phyloP scores from a whole-genome alignment of 2,797 vertebrate genomes.

The Sitta carolinensis region DNA sequence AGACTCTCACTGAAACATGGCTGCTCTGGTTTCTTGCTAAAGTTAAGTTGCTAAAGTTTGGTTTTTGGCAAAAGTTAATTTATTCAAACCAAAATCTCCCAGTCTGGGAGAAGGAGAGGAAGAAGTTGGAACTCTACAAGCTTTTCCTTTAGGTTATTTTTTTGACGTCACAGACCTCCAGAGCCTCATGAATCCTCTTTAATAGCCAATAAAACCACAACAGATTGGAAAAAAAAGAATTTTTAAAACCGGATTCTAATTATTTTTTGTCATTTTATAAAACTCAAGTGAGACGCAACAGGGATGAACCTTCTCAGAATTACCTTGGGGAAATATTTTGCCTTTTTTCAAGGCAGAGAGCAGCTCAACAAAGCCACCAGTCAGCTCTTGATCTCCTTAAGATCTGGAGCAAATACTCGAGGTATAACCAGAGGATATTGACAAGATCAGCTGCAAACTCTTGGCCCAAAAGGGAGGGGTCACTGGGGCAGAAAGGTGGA shows the following conservation, averaged over 20 bases:
- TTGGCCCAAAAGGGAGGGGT: not conserved
- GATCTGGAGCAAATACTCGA: not conserved
- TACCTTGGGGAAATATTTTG: not conserved
- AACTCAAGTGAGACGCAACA: not conserved
- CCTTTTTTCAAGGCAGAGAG: not conserved
- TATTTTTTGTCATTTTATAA: not conserved
- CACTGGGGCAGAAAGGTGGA: not conserved
- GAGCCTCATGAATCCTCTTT: not conserved
- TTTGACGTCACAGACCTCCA: not conserved
- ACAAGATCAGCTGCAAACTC: not conserved
- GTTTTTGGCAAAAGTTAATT: not conserved
- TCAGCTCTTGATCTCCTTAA: not conserved
- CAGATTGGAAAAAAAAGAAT: not conserved
- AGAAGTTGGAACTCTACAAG: not conserved
- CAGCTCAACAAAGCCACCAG: not conserved
- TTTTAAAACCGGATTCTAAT: not conserved
- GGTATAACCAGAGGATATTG: not conserved
- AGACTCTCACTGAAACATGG: accelerated
- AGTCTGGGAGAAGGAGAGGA: not conserved
- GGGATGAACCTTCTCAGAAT: not conserved
- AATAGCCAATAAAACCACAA: not conserved
- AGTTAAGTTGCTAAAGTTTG: too few species aligned
- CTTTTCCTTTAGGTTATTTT: not conserved
- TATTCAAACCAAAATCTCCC: not conserved
- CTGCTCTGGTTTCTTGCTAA: not conserved